Base-by-base conservation (phyloP, 2,797 vertebrate genomes). In the Manis crassicaudata region DNA sequence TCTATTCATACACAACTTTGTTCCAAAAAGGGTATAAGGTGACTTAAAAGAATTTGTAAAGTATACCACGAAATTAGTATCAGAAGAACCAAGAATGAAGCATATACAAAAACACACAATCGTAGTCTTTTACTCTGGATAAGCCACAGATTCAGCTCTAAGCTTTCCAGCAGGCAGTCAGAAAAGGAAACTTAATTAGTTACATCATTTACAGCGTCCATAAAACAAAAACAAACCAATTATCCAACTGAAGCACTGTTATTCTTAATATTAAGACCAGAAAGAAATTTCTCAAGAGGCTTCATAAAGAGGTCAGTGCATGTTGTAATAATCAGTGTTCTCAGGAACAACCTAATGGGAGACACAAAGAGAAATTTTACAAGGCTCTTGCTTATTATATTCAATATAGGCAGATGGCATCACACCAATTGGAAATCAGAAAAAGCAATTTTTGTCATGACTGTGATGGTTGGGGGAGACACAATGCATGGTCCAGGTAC, bases 171-270 rank as follows among this genome's bases (percentile, higher is more conserved):
- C 37, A 88, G 67, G 46, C 68, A 70, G 37, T 85, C 29, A 88
- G 60, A 77, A 95, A 93, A 80, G 67, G 27, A 65, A 95, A 92
- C 21, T 50, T 96, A 83, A 80, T 92, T 87, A 80, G 29, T 89
- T 70, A 92, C 25, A 81, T 83, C 72, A 46, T 76, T 81, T 81
- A 84, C 32, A 62, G 46, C 68, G 62, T 58, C 84, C 56, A 88
- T 79, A 79, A 95, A 90, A 83, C 65, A 97, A 93, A 97, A 96
- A 54, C 50, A 93, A 96, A 76, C 37, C 67, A 95, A 90, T 85
- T 88, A 95, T 8, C 56, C 46, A 95, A 68, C 32, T 7, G 29
- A 96, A 93, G n/a, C 37, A 68, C 63, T 96, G n/a, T 40, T 93
- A 85, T 90, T 97, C n/a, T 65, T 90, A 88, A 92, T 83, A 54